A percentile compares a stretch with the other conserved stretches of the same genome.
Conservation (phyloP, 2,888 invertebrate genomes). For the Trachelus tabidus region DNA sequence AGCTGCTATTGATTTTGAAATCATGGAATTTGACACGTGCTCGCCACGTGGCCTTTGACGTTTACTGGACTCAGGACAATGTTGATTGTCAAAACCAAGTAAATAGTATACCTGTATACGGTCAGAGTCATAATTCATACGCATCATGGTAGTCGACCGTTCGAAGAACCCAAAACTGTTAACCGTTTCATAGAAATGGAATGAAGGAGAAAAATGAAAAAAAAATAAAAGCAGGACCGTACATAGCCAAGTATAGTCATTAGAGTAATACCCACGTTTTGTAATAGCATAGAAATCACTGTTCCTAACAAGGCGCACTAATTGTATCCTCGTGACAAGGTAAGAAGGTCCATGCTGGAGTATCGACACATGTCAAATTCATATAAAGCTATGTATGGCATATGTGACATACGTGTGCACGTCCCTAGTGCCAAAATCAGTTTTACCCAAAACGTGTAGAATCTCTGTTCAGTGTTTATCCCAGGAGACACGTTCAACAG, state of each 20-base stretch:
- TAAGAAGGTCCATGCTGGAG: background rate
- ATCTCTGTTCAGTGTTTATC: background rate
- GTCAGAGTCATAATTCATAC: background rate
- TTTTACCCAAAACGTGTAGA: constrained; percentile 21
- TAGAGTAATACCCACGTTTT: background rate
- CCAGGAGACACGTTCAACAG: constrained; percentile 37
- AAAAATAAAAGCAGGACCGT: background rate
- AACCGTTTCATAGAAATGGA: background rate
- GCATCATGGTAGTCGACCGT: background rate
- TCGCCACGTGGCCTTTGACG: background rate
- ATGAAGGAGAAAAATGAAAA: background rate
- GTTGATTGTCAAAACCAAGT: background rate
- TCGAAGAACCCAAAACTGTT: background rate
- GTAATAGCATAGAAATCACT: background rate
- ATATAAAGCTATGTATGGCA: background rate
- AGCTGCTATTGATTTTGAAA: background rate
- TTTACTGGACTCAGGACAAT: background rate
- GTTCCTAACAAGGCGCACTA: background rate
- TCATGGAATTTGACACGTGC: background rate
- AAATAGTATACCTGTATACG: background rate
- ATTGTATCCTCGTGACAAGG: background rate
- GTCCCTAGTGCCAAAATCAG: background rate
- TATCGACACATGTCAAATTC: background rate
- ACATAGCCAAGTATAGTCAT: background rate
- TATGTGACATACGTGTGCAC: background rate